These are phyloP conservation scores for Steromphala cineraria DNA, from an alignment of 2,888 invertebrate species.

Conservation along the genomic window DNA sequence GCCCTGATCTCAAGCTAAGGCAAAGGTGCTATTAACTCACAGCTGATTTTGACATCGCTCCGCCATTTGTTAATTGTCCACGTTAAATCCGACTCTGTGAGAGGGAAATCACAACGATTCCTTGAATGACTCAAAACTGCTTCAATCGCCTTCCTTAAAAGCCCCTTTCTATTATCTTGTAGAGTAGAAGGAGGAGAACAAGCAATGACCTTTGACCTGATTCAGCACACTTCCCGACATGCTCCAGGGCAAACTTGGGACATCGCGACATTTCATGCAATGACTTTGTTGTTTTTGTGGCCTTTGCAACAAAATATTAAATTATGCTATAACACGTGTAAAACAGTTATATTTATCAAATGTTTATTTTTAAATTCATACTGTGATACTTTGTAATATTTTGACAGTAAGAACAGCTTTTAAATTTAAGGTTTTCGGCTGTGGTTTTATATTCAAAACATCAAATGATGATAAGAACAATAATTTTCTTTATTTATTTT, in stretches of 20 bases:
- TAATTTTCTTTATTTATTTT: too few species aligned
- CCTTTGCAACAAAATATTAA: too few species aligned
- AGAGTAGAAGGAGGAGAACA: not conserved
- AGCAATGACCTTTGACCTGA: not conserved
- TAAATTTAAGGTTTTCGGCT: too few species aligned
- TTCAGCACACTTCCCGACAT: not conserved
- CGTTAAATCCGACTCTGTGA: slow-evolving; percentile 4
- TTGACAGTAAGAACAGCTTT: too few species aligned
- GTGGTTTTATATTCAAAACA: too few species aligned
- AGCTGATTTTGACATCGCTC: slow-evolving; percentile 14
- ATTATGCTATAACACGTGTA: too few species aligned
- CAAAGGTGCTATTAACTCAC: slow-evolving; percentile 1
- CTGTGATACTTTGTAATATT: too few species aligned
- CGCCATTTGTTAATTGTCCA: slow-evolving; percentile 16
- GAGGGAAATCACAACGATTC: slow-evolving; percentile 18
- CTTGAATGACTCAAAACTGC: slow-evolving; percentile 20
- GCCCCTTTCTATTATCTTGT: slow-evolving; percentile 10
- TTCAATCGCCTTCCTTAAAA: not conserved
- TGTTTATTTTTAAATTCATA: too few species aligned
- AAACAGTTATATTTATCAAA: too few species aligned
- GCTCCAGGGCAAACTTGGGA: not conserved
- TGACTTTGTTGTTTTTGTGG: too few species aligned
- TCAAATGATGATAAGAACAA: too few species aligned
- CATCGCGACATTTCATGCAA: not conserved
- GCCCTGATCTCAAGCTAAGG: not conserved